Evolutionary conservation across 2,888 invertebrate species (phyloP), one percentile per base, ranked within the genome.

Genomic region (Sericinus montela): DNA sequence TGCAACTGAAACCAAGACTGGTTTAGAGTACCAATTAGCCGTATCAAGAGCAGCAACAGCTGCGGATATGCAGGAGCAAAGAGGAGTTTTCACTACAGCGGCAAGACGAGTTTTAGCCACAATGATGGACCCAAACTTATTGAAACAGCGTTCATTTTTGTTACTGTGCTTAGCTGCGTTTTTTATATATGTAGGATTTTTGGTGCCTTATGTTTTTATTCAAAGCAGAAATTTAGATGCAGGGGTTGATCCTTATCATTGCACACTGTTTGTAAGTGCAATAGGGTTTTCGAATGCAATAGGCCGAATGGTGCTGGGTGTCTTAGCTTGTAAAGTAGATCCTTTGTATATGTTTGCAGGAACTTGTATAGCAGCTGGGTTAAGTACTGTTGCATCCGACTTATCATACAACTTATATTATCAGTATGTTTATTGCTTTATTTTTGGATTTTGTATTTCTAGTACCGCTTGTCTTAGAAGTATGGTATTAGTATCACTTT

Each of bases 21-120:
- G 86, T 11, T 65, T 87, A 11, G 86, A 88, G 62, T 88, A 88
- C 65, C 85, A 83, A 54, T 58, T 88, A 59, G 85, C 86, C 16
- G 86, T 88, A 32, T 79, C 87, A 16, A 72, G 87, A 49, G 81
- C 85, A 10, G 80, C 77, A n/a, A 75, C 83, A 10, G 61, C 76
- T 13, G 66, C 60, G 2, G 87, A 88, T 62, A 67, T 88, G 52
- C 56, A 59, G 35, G 87, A 88, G 61, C 66, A 54, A 32, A 67
- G 69, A 53, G 86, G 85, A 28, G 62, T 87, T 11, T 86, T 75
- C 51, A 84, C 85, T 8, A 82, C 76, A 36, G 82, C 87, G 16
- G 74, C 67, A 11, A 72, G 86, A 66, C 74, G 87, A 59, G 72
- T 85, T 52, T 63, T 88, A 29, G 85, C 80, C 14, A 85, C 87